Percentiles rank a stretch among this genome's conserved stretches.
Evolutionary conservation across 2,888 invertebrate genomes (phyloP).

Genomic region (Malthinus flaveolus): DNA sequence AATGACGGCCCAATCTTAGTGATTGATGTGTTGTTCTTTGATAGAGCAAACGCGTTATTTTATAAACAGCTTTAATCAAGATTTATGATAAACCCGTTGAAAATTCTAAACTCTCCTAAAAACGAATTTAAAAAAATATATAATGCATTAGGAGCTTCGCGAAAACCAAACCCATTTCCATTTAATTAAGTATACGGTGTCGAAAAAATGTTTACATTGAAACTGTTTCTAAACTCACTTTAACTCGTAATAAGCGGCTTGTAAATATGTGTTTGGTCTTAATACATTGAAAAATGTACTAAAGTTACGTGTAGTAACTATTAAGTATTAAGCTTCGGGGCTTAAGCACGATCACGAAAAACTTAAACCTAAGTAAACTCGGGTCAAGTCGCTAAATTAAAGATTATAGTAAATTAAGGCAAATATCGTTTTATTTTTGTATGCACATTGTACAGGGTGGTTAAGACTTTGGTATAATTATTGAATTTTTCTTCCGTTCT

Average conservation of each 20-base stretch:
- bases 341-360: slow-evolving; percentile 33
- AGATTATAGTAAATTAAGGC: slow-evolving; percentile 16
- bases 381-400: slow-evolving; percentile 20
- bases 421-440: too few relatives aligned
- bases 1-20: slow-evolving; percentile 54
- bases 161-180: too few relatives aligned
- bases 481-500: too few relatives aligned
- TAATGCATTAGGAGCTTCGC: too few relatives aligned
- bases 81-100: slow-evolving; percentile 46
- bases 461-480: too few relatives aligned
- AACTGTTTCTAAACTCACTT: too few relatives aligned
- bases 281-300: slow-evolving; percentile 33
- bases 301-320: slow-evolving; percentile 22
- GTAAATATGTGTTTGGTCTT: too few relatives aligned
- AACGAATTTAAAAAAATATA: background rate
- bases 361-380: slow-evolving; percentile 24
- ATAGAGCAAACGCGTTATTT: slow-evolving; percentile 50
- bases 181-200: too few relatives aligned
- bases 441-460: too few relatives aligned
- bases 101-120: slow-evolving; percentile 8
- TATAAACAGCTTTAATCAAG: slow-evolving; percentile 50
- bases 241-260: too few relatives aligned
- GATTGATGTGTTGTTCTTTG: slow-evolving; percentile 54
- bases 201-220: too few relatives aligned
- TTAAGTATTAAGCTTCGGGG: slow-evolving; percentile 13